phyloP scores from a whole-genome alignment of 2,797 vertebrate species.

The Gymnocypris eckloni region DNA sequence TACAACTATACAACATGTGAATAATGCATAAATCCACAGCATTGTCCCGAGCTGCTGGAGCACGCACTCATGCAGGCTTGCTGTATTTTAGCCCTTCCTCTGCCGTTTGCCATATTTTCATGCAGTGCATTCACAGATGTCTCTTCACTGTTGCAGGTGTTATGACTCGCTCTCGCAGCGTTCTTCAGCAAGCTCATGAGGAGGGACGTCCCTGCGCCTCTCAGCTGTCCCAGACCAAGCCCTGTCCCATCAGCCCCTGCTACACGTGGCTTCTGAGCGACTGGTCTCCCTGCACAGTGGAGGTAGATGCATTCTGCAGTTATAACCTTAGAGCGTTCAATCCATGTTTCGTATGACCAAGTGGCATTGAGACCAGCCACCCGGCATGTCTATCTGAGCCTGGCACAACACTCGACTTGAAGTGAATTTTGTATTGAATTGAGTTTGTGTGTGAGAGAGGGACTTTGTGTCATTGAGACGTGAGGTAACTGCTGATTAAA shows the following conservation, averaged over 20 bases:
- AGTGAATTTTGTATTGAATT: conserved; percentile 54
- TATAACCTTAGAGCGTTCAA: conserved; percentile 30
- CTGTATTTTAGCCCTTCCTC: conserved; percentile 12
- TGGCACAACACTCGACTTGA: conserved; percentile 48
- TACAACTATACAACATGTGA: conserved; percentile 5
- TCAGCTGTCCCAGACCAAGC: conserved; percentile 86
- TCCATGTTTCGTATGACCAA: conserved; percentile 7
- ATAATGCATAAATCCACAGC: conserved; percentile 29
- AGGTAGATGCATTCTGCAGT: conserved; percentile 77
- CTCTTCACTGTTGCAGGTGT: conserved; percentile 76
- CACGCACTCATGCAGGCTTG: neutral
- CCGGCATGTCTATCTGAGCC: conserved; percentile 23
- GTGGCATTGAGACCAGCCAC: conserved; percentile 30
- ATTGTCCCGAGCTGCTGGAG: conserved; percentile 31
- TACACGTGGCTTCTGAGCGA: conserved; percentile 89
- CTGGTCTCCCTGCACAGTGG: conserved; percentile 87
- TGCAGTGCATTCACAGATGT: conserved; percentile 23
- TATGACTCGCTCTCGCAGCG: conserved; percentile 82
- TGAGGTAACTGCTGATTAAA: conserved; percentile 58
- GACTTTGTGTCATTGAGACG: conserved; percentile 60
- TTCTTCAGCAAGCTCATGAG: conserved; percentile 84
- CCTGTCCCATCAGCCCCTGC: conserved; percentile 90
- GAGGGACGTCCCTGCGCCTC: conserved; percentile 89
- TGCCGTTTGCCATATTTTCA: conserved; percentile 9
- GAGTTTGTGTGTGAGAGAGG: conserved; percentile 18